Evolutionary conservation across 1,140 invertebrate species (phyloP).

Genomic region (Trichonephila clavata): DNA sequence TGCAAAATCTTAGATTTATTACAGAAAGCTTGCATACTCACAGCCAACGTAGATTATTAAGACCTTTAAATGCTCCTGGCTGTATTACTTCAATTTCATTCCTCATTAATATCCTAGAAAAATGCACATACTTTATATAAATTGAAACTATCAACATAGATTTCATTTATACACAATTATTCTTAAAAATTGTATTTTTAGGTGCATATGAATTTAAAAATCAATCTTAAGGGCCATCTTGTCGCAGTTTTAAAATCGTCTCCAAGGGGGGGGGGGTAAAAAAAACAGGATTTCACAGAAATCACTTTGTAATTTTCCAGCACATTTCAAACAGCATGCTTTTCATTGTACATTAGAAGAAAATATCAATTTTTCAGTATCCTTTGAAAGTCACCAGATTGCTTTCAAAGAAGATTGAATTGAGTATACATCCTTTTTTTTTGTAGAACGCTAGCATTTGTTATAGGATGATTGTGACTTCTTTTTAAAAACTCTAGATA

Average conservation of each 20-base stretch:
- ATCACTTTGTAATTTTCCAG: background rate
- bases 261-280: too few species aligned
- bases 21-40: conserved; percentile 28
- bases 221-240: background rate
- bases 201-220: too few species aligned
- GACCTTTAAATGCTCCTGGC: conserved; percentile 45
- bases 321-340: background rate
- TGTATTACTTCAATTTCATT: conserved; percentile 51
- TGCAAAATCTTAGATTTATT: background rate
- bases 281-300: background rate
- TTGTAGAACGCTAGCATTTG: too few species aligned
- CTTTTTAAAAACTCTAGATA: too few species aligned
- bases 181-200: background rate
- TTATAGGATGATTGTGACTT: too few species aligned
- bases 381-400: too few species aligned
- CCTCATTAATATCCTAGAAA: conserved; percentile 50
- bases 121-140: background rate
- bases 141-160: too few species aligned
- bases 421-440: too few species aligned
- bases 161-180: background rate
- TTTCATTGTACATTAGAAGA: background rate
- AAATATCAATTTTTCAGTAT: background rate
- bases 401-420: too few species aligned
- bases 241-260: background rate
- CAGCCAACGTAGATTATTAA: conserved; percentile 62